Conservation (phyloP, 2,797 vertebrate genomes). For the Cyprinodon diabolis region DNA sequence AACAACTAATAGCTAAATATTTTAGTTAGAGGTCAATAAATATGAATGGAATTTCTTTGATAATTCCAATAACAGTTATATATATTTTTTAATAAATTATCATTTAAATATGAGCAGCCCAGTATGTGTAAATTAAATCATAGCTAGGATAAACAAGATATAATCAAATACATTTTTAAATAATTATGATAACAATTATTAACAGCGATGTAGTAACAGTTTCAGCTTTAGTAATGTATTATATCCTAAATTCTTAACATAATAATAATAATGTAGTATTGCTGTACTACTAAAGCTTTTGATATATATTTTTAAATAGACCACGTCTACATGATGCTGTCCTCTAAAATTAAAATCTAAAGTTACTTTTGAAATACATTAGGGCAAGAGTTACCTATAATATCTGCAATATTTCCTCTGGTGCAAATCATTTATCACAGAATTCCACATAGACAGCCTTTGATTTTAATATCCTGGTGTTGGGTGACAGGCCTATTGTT, state of each 20-base stretch:
- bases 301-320: not conserved
- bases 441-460: constrained; percentile 2
- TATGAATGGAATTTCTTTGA: not conserved
- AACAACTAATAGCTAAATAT: not conserved
- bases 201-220: too few relatives aligned
- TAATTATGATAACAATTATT: too few relatives aligned
- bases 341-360: not conserved
- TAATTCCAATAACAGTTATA: too few relatives aligned
- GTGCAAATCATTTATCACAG: not conserved
- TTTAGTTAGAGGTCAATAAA: not conserved
- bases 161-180: too few relatives aligned
- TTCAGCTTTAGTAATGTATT: too few relatives aligned
- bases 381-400: not conserved
- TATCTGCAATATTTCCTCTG: not conserved
- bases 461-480: not conserved
- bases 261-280: not conserved
- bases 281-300: not conserved
- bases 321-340: not conserved
- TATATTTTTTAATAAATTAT: too few relatives aligned
- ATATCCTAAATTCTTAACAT: not conserved
- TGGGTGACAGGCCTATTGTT: not conserved
- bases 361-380: not conserved
- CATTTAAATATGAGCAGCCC: too few relatives aligned
- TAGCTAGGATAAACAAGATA: too few relatives aligned
- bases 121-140: too few relatives aligned